phyloP scores from a whole-genome alignment of 2,888 invertebrate species.

The Chymomyza caudatula region DNA sequence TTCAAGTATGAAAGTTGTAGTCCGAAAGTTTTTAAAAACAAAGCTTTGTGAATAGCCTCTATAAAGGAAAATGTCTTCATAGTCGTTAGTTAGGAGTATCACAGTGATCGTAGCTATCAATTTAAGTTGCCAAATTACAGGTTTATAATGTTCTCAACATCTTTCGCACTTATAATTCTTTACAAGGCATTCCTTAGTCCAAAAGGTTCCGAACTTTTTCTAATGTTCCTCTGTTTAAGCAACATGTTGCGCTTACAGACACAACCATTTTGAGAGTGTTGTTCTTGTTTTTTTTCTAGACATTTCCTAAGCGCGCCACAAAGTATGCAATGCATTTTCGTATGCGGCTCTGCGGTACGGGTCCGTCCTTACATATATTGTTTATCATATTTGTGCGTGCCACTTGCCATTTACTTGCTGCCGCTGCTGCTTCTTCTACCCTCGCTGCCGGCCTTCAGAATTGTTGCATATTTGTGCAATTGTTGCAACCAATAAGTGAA shows the following conservation, averaged over 20 bases:
- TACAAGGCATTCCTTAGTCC: neutral
- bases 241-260: neutral
- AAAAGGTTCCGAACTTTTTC: neutral
- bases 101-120: too few species aligned
- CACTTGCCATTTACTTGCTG: constrained; percentile 56
- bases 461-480: neutral
- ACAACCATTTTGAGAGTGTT: too few species aligned
- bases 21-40: too few species aligned
- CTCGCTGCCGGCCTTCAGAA: neutral
- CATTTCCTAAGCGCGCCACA: constrained; percentile 38
- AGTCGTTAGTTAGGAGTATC: too few species aligned
- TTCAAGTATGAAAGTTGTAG: too few species aligned
- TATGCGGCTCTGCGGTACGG: constrained; percentile 21
- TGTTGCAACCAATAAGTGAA: neutral
- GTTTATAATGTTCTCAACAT: too few species aligned
- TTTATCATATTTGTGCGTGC: constrained; percentile 65
- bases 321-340: constrained; percentile 65
- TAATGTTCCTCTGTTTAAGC: neutral
- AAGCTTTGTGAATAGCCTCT: too few species aligned
- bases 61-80: too few species aligned
- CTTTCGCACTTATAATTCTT: too few species aligned
- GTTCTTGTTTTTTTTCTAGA: constrained; percentile 45
- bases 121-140: too few species aligned
- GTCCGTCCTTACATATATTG: constrained; percentile 16
- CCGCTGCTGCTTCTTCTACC: neutral